These are phyloP conservation scores for Artibeus lituratus DNA, from an alignment of 2,797 vertebrate species.

Conservation along the genomic window DNA sequence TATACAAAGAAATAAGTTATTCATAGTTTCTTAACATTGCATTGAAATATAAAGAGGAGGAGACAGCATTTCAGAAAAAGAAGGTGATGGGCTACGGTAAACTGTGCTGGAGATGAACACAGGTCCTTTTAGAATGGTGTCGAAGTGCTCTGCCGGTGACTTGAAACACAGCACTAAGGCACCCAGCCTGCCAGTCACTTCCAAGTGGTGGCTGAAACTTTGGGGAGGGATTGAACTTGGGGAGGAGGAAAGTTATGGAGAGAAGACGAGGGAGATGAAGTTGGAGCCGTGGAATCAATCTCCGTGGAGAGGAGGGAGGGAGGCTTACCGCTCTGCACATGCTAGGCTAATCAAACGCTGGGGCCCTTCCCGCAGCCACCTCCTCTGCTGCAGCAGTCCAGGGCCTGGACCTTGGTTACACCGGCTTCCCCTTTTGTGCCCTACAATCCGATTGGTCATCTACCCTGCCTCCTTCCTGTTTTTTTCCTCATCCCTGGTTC, in stretches of 20 bases:
- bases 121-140: neutral
- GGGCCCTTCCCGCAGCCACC: accelerated
- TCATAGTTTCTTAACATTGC: neutral
- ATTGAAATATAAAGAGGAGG: neutral
- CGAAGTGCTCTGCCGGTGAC: neutral
- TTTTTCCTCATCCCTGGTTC: neutral
- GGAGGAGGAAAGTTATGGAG: neutral
- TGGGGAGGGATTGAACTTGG: neutral
- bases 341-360: too few relatives aligned
- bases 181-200: too few relatives aligned
- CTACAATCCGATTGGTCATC: too few relatives aligned
- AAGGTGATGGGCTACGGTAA: neutral
- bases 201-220: neutral
- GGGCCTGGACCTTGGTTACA: neutral
- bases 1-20: neutral
- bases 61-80: neutral
- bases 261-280: neutral
- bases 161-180: neutral
- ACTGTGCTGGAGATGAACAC: neutral
- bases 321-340: neutral
- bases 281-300: neutral
- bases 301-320: neutral
- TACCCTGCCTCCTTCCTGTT: neutral
- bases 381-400: neutral
- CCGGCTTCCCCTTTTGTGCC: neutral